These are phyloP conservation scores for Onthophagus sagittarius DNA, from an alignment of 2,888 invertebrate species.

Conservation along the genomic window DNA sequence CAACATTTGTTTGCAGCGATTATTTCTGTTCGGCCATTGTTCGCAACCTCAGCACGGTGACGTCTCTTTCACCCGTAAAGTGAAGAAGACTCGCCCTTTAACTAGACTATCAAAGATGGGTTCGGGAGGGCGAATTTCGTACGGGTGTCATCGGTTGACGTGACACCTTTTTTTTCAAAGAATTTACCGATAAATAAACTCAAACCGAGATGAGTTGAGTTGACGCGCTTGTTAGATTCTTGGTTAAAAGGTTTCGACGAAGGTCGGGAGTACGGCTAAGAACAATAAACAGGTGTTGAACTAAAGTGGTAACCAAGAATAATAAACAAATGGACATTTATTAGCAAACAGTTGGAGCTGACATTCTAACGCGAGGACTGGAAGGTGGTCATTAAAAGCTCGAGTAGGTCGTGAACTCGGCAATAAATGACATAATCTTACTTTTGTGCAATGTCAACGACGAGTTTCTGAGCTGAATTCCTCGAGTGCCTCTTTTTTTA, in stretches of 20 bases:
- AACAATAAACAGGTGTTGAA: neutral
- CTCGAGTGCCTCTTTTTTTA: neutral
- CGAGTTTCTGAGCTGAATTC: neutral
- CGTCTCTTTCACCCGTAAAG: neutral
- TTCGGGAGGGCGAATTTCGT: neutral
- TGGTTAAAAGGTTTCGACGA: neutral
- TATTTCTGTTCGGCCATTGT: constrained; percentile 10
- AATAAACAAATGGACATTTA: neutral
- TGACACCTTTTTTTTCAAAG: neutral
- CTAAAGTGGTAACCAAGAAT: neutral
- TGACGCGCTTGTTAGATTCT: neutral
- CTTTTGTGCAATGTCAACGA: neutral
- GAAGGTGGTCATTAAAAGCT: neutral
- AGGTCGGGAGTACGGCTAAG: neutral
- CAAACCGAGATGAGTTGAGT: neutral
- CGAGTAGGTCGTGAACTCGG: neutral
- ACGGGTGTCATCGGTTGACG: neutral
- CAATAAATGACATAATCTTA: neutral
- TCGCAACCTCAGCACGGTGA: constrained; percentile 1
- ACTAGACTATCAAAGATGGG: neutral
- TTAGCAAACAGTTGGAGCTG: neutral
- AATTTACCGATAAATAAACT: neutral
- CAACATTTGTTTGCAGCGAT: constrained; percentile 9
- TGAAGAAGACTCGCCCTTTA: neutral
- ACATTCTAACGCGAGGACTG: neutral